phyloP scores from a whole-genome alignment of 2,888 invertebrate species.

The Crematogaster levior region DNA sequence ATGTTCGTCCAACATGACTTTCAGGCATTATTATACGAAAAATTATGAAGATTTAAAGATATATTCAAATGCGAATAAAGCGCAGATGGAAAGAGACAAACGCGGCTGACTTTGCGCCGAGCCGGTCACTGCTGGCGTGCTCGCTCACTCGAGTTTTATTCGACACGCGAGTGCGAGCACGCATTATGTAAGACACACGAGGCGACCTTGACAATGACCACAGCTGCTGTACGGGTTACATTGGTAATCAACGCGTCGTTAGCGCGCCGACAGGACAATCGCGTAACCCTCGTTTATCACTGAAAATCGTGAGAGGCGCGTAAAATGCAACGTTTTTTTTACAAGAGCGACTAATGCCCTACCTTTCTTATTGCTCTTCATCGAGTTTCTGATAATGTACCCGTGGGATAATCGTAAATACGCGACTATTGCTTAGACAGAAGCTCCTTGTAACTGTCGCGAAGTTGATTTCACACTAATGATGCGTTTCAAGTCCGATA shows the following conservation, averaged over 20 bases:
- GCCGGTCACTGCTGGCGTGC: neutral
- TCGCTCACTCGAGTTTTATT: neutral
- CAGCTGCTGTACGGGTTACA: slow-evolving; percentile 47
- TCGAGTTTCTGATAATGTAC: neutral
- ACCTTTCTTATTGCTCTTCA: neutral
- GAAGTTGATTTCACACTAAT: neutral
- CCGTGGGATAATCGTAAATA: neutral
- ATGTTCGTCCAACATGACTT: neutral
- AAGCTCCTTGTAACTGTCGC: neutral
- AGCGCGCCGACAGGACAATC: slow-evolving; percentile 56
- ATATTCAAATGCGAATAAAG: neutral
- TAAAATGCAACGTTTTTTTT: neutral
- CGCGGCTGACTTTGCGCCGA: neutral
- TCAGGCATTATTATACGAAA: neutral
- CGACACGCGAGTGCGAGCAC: neutral
- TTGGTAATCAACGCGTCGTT: slow-evolving; percentile 50
- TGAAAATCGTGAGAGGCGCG: neutral
- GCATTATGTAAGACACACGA: slow-evolving; percentile 67
- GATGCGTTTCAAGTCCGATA: too few relatives aligned
- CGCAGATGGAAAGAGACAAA: neutral
- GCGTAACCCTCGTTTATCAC: neutral
- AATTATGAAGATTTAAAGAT: slow-evolving; percentile 30
- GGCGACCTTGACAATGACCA: slow-evolving; percentile 72
- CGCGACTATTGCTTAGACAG: too few relatives aligned
- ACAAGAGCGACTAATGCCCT: neutral